These are phyloP conservation scores for Hyposoter didymator DNA, from an alignment of 2,888 invertebrate genomes.

Conservation along the genomic window DNA sequence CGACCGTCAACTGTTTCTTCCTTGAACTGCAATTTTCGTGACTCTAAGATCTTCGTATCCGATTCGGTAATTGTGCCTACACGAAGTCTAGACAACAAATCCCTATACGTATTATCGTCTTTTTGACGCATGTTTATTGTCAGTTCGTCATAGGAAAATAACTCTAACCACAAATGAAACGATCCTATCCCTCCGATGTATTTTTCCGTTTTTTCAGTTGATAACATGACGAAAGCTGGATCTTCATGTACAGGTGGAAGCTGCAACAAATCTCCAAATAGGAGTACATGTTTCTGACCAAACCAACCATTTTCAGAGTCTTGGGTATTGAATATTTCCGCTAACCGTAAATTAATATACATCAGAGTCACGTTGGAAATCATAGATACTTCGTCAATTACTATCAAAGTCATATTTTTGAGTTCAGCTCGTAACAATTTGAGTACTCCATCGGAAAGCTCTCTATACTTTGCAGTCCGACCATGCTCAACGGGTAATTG, in stretches of 20 bases:
- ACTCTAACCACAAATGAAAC: not conserved
- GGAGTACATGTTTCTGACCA: slow-evolving; percentile 73
- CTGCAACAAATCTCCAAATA: slow-evolving; percentile 77
- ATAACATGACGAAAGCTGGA: slow-evolving; percentile 70
- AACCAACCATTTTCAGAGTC: slow-evolving; percentile 76
- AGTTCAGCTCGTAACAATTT: slow-evolving; percentile 67
- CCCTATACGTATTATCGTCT: not conserved
- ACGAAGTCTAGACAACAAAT: slow-evolving; percentile 19
- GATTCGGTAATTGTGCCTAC: slow-evolving; percentile 31
- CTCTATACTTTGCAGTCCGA: slow-evolving; percentile 74
- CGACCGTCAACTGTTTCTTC: slow-evolving; percentile 61
- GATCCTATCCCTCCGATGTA: slow-evolving; percentile 43
- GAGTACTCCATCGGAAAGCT: slow-evolving; percentile 73
- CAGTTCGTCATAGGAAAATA: no score
- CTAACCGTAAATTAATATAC: slow-evolving; percentile 71
- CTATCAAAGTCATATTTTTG: no score
- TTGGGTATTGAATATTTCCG: slow-evolving; percentile 74
- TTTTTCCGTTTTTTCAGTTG: slow-evolving; percentile 67
- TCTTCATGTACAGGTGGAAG: slow-evolving; percentile 75
- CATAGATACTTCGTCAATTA: no score
- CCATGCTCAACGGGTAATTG: slow-evolving; percentile 78
- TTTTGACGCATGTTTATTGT: no score
- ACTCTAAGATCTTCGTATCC: slow-evolving; percentile 34
- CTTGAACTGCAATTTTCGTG: slow-evolving; percentile 59
- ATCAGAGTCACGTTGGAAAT: no score